Percentiles rank a stretch among this genome's conserved stretches.
phyloP scores from a whole-genome alignment of 1,140 invertebrate species.

The Drosophila nasuta region DNA sequence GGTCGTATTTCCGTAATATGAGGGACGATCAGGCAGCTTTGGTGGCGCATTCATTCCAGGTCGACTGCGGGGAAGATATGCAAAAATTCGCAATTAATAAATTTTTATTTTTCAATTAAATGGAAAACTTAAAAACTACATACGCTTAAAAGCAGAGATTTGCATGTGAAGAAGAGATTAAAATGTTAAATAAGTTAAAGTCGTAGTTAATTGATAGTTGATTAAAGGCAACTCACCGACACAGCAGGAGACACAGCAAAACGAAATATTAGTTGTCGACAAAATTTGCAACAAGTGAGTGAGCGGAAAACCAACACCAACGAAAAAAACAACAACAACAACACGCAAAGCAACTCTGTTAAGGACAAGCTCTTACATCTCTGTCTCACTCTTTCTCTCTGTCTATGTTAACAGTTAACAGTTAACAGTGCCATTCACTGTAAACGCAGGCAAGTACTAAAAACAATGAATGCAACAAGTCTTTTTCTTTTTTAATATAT shows the following conservation, averaged over 20 bases:
- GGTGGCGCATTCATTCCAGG: conserved; percentile 75
- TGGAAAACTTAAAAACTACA: background rate
- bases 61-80: conserved; percentile 56
- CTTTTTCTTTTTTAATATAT: conserved; percentile 42
- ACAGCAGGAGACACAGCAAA: conserved; percentile 27
- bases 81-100: background rate
- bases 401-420: background rate
- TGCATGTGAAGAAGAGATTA: conserved; percentile 10
- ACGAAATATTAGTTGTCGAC: conserved; percentile 26
- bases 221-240: conserved; percentile 34
- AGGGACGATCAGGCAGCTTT: conserved; percentile 75
- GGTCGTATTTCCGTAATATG: conserved; percentile 73
- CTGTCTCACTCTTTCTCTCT: no score
- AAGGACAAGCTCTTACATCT: background rate
- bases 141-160: conserved; percentile 7
- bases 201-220: conserved; percentile 1
- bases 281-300: no score
- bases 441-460: background rate
- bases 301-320: conserved; percentile 32
- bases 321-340: conserved; percentile 12
- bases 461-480: conserved; percentile 9
- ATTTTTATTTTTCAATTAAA: background rate
- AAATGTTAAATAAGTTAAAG: conserved; percentile 17
- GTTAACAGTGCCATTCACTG: conserved; percentile 6
- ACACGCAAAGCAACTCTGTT: background rate